Conservation (phyloP, 2,113 vertebrate species). For the Uropsilus gracilis region DNA sequence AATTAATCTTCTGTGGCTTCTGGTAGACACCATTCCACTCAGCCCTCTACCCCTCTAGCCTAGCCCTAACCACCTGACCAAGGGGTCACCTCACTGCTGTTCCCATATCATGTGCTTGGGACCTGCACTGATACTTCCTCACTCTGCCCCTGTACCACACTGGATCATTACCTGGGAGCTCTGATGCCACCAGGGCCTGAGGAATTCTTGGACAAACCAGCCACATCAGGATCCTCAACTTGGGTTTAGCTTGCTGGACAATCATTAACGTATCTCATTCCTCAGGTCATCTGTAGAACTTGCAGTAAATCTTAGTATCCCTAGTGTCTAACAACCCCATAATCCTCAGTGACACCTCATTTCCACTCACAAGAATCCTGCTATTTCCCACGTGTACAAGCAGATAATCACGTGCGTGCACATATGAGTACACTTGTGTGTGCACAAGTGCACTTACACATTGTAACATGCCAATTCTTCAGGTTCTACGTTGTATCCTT, state of each 20-base stretch:
- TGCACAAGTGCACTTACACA: accelerated
- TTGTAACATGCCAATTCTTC: background rate
- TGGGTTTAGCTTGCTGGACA: background rate
- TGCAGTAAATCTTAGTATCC: too few relatives aligned
- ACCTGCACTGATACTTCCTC: background rate
- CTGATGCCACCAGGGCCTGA: background rate
- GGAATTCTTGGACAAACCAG: background rate
- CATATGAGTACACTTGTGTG: too few relatives aligned
- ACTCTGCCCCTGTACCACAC: too few relatives aligned
- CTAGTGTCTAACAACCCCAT: too few relatives aligned
- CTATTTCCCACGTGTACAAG: background rate
- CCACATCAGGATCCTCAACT: too few relatives aligned
- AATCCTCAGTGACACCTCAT: background rate
- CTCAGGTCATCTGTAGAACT: background rate
- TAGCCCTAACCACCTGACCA: too few relatives aligned
- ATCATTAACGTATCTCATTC: background rate
- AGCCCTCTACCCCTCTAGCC: too few relatives aligned
- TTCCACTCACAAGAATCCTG: background rate
- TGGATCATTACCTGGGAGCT: background rate
- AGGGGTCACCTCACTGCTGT: too few relatives aligned
- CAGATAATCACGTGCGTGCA: background rate
- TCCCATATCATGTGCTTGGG: too few relatives aligned
- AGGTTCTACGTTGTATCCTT: background rate
- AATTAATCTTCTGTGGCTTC: background rate
- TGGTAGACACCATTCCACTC: accelerated